Percentiles rank a stretch among this genome's conserved stretches.
phyloP scores from a whole-genome alignment of 2,888 invertebrate genomes.

The Hirtodrosophila alboralis region DNA sequence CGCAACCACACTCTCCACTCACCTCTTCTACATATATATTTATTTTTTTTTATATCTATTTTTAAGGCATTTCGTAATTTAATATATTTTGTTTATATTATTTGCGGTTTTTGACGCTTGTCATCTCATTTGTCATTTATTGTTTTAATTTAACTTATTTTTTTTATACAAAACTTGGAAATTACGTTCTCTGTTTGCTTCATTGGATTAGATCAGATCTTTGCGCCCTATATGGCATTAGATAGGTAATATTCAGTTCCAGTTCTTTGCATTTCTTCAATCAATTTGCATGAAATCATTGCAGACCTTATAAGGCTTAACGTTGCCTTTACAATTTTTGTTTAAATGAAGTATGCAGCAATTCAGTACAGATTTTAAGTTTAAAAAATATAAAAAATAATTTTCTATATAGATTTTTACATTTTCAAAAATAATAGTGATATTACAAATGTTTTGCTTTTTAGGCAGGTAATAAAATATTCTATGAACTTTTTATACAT shows the following conservation, averaged over 20 bases:
- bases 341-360: too few species aligned
- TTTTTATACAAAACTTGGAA: neutral
- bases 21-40: neutral
- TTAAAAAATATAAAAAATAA: too few species aligned
- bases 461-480: too few species aligned
- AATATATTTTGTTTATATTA: constrained; percentile 5
- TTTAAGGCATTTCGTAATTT: constrained; percentile 29
- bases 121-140: constrained; percentile 11
- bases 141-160: constrained; percentile 2
- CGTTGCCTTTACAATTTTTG: neutral
- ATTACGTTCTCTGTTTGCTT: constrained; percentile 6
- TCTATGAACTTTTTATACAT: too few species aligned
- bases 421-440: too few species aligned
- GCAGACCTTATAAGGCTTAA: constrained; percentile 11
- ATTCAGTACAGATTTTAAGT: too few species aligned
- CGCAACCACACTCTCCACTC: neutral
- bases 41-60: constrained; percentile 26
- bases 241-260: constrained; percentile 7
- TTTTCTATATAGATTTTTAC: too few species aligned
- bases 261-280: constrained; percentile 1
- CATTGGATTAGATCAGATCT: constrained; percentile 37
- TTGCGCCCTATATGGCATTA: constrained; percentile 21
- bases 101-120: constrained; percentile 4
- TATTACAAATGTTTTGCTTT: too few species aligned
- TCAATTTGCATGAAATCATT: constrained; percentile 30